Evolutionary conservation across 2,888 invertebrate genomes (phyloP).

Genomic region (Cerastoderma edule): DNA sequence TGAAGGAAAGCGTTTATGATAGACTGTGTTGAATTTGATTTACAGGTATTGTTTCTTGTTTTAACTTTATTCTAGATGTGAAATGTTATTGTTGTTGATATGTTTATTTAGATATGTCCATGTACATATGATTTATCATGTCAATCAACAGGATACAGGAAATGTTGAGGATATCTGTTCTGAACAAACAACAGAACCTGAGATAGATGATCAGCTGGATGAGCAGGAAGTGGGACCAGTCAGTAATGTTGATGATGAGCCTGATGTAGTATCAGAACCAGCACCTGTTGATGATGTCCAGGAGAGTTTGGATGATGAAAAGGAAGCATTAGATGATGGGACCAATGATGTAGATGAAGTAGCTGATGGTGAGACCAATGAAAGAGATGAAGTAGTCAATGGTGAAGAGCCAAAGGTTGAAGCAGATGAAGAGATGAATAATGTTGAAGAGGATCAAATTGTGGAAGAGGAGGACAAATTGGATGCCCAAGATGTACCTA

Average conservation of each 20-base stretch:
- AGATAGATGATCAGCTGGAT: background rate
- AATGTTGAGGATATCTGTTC: slow-evolving; percentile 19
- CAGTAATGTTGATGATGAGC: background rate
- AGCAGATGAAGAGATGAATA: background rate
- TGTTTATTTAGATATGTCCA: background rate
- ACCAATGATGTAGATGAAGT: slow-evolving; percentile 6
- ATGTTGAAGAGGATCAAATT: background rate
- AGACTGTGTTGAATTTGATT: too few species aligned
- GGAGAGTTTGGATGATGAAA: background rate
- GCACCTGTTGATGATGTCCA: background rate
- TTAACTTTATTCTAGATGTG: too few species aligned
- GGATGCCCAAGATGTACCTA: background rate
- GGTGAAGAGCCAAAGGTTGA: background rate
- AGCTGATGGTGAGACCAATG: background rate
- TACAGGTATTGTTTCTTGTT: too few species aligned
- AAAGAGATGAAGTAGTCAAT: background rate
- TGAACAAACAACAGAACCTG: slow-evolving; percentile 22
- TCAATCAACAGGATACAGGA: slow-evolving; percentile 25
- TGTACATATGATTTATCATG: background rate
- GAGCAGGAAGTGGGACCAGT: too few species aligned
- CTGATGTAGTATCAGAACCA: background rate
- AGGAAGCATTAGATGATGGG: slow-evolving; percentile 4
- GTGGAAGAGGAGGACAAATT: background rate
- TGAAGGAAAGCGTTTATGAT: too few species aligned
- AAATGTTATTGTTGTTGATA: background rate